Evolutionary conservation across 64 coral and sea anemone genomes (phyloP).

Genomic region (Hydrozoanthus tunicans): DNA sequence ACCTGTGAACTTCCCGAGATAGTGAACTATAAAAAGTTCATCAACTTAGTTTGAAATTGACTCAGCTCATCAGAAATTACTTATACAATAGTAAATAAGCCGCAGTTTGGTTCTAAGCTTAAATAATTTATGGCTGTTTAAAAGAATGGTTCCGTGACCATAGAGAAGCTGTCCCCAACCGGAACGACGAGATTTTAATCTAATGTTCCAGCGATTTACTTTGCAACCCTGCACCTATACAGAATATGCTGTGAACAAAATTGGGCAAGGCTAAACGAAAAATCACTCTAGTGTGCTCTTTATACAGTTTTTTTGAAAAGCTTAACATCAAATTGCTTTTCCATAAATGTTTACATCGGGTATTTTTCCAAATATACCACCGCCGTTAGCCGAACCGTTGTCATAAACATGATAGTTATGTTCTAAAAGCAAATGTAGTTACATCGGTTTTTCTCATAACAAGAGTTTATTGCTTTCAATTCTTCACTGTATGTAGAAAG

Average conservation of each 20-base stretch:
- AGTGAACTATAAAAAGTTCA: background rate
- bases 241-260: too few relatives aligned
- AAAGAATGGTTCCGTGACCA: slow-evolving; percentile 14
- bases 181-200: slow-evolving; percentile 7
- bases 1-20: background rate
- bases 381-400: background rate
- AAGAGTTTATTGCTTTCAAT: background rate
- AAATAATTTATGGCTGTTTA: slow-evolving; percentile 60
- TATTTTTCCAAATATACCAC: background rate
- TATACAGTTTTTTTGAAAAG: too few relatives aligned
- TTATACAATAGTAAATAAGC: slow-evolving; percentile 44
- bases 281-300: too few relatives aligned
- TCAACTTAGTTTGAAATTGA: slow-evolving; percentile 10
- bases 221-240: background rate
- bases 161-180: slow-evolving; percentile 29
- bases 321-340: background rate
- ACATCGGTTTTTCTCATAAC: slow-evolving; percentile 30
- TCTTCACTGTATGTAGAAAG: slow-evolving; percentile 2
- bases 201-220: background rate
- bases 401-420: background rate
- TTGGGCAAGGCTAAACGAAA: too few relatives aligned
- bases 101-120: background rate
- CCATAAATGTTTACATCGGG: background rate
- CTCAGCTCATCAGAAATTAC: slow-evolving; percentile 34
- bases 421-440: slow-evolving; percentile 27